phyloP scores from a whole-genome alignment of 2,888 invertebrate genomes.

The Lasiommata megera region DNA sequence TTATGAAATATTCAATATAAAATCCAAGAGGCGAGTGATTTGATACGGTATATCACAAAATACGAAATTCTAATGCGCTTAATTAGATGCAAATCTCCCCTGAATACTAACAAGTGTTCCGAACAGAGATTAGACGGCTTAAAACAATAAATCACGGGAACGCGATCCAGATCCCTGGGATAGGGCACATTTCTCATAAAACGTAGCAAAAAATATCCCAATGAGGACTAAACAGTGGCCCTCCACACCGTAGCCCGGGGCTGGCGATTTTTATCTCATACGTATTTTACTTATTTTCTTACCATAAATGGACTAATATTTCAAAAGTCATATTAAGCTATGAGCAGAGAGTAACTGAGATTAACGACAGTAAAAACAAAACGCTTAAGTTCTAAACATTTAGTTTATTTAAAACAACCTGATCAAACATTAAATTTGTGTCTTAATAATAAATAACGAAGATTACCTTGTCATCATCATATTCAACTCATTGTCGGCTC shows the following conservation, averaged over 20 bases:
- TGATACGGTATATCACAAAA: slow-evolving; percentile 55
- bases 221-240: slow-evolving; percentile 72
- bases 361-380: too few relatives aligned
- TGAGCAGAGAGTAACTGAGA: too few relatives aligned
- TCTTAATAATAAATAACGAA: too few relatives aligned
- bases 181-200: slow-evolving; percentile 57
- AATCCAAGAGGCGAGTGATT: slow-evolving; percentile 27
- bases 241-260: slow-evolving; percentile 56
- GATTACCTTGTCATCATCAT: too few relatives aligned
- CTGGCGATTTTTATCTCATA: slow-evolving; percentile 56
- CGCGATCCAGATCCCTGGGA: slow-evolving; percentile 66
- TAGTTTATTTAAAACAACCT: too few relatives aligned
- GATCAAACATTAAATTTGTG: too few relatives aligned
- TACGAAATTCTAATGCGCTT: slow-evolving; percentile 55
- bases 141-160: slow-evolving; percentile 64
- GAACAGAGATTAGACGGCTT: slow-evolving; percentile 46
- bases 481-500: too few relatives aligned
- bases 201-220: slow-evolving; percentile 53
- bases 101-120: slow-evolving; percentile 73
- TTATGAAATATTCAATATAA: slow-evolving; percentile 13
- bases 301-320: slow-evolving; percentile 66
- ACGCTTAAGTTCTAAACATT: too few relatives aligned
- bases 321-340: too few relatives aligned
- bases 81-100: slow-evolving; percentile 72
- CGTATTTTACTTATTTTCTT: slow-evolving; percentile 51